These are phyloP conservation scores for Laodelphax striatellus DNA, from an alignment of 1,140 invertebrate species.

Conservation along the genomic window DNA sequence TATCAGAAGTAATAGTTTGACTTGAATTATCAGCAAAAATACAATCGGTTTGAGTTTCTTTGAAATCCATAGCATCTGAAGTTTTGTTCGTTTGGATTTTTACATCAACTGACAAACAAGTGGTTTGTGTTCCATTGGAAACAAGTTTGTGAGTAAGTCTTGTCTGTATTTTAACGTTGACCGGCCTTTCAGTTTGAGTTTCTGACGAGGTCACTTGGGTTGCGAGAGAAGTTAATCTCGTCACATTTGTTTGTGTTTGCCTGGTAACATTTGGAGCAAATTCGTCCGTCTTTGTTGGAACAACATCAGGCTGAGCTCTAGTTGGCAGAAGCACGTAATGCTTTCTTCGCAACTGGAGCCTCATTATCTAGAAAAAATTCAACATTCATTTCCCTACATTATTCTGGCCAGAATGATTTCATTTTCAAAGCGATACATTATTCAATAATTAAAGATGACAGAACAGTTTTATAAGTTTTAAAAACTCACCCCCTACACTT, in stretches of 20 bases:
- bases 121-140: not conserved
- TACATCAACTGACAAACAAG: not conserved
- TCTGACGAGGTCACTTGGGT: slow-evolving; percentile 10
- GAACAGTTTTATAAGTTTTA: not conserved
- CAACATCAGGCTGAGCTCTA: not conserved
- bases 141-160: not conserved
- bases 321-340: not conserved
- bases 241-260: slow-evolving; percentile 14
- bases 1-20: no score
- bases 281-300: not conserved
- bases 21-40: no score
- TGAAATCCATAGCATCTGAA: not conserved
- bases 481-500: not conserved
- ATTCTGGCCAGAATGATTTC: not conserved
- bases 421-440: not conserved
- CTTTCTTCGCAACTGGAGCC: slow-evolving; percentile 6
- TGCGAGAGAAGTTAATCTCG: slow-evolving; percentile 13
- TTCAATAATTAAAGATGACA: not conserved
- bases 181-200: slow-evolving; percentile 16
- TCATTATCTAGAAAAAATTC: slow-evolving; percentile 8
- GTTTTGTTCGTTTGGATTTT: not conserved
- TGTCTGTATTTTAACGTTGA: slow-evolving; percentile 10
- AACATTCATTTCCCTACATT: not conserved
- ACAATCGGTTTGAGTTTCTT: not conserved
- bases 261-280: slow-evolving; percentile 3